These are phyloP conservation scores for Listrodromus nycthemerus DNA, from an alignment of 2,888 invertebrate genomes.

Conservation along the genomic window DNA sequence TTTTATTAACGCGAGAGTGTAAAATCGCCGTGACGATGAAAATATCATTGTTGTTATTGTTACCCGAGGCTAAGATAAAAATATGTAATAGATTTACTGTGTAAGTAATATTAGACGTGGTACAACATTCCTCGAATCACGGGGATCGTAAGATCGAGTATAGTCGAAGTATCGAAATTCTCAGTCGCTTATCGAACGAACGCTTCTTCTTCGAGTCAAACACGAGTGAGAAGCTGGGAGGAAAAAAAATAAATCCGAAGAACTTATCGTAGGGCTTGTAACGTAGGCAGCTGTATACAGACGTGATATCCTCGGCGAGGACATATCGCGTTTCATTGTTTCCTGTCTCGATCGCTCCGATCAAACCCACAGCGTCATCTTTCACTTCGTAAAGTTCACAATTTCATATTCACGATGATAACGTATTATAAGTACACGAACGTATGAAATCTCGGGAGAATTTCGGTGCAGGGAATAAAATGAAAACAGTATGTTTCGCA, in stretches of 20 bases:
- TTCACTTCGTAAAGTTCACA: constrained; percentile 48
- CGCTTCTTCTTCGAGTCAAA: constrained; percentile 26
- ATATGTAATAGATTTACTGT: constrained; percentile 48
- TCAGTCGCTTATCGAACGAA: constrained; percentile 20
- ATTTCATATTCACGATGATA: constrained; percentile 39
- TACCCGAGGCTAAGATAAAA: constrained; percentile 47
- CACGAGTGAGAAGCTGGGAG: constrained; percentile 11
- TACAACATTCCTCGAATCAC: constrained; percentile 22
- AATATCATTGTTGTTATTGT: constrained; percentile 42
- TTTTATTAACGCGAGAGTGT: constrained; percentile 16
- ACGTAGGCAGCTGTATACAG: constrained; percentile 49
- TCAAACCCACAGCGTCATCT: constrained; percentile 32
- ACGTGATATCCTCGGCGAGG: constrained; percentile 31
- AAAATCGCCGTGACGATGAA: constrained; percentile 44
- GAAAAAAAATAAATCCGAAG: neutral
- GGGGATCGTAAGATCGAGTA: constrained; percentile 3
- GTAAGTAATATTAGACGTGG: constrained; percentile 46
- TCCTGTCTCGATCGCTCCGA: constrained; percentile 54
- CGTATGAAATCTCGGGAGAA: neutral
- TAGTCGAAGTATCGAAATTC: constrained; percentile 15
- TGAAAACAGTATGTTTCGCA: constrained; percentile 11
- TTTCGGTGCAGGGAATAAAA: constrained; percentile 5
- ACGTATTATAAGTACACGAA: constrained; percentile 13
- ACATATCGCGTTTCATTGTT: constrained; percentile 21
- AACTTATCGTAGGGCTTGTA: constrained; percentile 39